Evolutionary conservation across 1,140 invertebrate genomes (phyloP).

Genomic region (Drosophila pectinifera): DNA sequence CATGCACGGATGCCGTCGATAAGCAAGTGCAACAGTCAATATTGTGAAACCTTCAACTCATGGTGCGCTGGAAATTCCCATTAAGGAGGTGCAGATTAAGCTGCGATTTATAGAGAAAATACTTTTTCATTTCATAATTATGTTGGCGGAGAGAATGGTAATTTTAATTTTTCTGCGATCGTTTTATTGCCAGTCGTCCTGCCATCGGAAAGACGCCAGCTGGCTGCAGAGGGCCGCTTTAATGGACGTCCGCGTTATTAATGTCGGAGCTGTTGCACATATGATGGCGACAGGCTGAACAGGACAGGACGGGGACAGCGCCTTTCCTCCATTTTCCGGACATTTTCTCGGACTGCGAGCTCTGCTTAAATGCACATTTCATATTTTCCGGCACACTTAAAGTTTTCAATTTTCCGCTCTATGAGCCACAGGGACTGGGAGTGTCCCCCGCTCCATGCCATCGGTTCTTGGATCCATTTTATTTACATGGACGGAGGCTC

Average conservation of each 20-base stretch:
- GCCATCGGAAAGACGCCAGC: conserved; percentile 4
- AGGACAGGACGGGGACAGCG: conserved; percentile 30
- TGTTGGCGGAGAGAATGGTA: conserved; percentile 42
- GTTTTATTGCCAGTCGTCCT: conserved; percentile 64
- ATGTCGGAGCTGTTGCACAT: conserved; percentile 54
- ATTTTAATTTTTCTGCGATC: conserved; percentile 71
- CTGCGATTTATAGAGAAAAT: conserved; percentile 44
- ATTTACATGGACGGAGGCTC: conserved; percentile 51
- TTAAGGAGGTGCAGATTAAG: conserved; percentile 51
- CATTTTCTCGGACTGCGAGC: conserved; percentile 15
- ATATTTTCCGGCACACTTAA: conserved; percentile 68
- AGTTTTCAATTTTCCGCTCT: conserved; percentile 69
- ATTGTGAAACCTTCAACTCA: conserved; percentile 26
- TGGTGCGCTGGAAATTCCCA: conserved; percentile 5
- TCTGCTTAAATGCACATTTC: conserved; percentile 61
- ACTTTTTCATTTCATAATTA: conserved; percentile 40
- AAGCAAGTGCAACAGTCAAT: conserved; percentile 65
- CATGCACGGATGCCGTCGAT: conserved; percentile 34
- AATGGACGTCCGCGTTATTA: conserved; percentile 72
- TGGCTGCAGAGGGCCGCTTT: conserved; percentile 57
- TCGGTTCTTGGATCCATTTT: conserved; percentile 62
- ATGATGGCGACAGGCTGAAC: conserved; percentile 19
- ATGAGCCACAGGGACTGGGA: conserved; percentile 16
- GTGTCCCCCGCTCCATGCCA: conserved; percentile 28
- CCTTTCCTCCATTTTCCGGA: conserved; percentile 35